Evolutionary conservation across 2,113 vertebrate genomes (phyloP), one percentile per base, ranked within the genome.

Genomic region (Sceloporus tristichus): DNA sequence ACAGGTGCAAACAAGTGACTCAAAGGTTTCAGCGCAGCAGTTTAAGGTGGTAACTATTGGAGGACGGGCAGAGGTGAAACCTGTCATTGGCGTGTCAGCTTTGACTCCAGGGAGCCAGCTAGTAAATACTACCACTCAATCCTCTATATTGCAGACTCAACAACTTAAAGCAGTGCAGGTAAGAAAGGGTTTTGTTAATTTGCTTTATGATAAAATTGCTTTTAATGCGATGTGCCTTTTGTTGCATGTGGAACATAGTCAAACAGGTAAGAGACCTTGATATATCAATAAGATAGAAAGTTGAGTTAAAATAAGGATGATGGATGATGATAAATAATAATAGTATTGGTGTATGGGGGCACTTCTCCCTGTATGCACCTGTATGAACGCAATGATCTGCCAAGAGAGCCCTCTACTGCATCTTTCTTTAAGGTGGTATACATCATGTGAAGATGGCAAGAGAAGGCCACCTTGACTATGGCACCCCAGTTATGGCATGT

Each of bases 101-200:
- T 89, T 98, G 93, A 96, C 95, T 0, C 92, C 97, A 23, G 96
- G 97, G 88, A 98, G 95, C 92, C 98, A 98, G 92, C 91, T 99
- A 95, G 95, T 98, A 89, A 97, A 95, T 88, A 85, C 97, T 59
- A 84, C 96, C 0, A 90, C 96, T 87, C 97, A 97, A 90, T 95
- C 97, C 87, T 96, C 98, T 80, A 96, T 97, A 62, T 94, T 99
- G 93, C 98, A 98, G 95, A 96, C 97, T 88, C 98, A 99, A 96
- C 98, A 98, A 93, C 97, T 99, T 92, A 99, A 99, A 97, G 97
- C 98, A 76, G 96, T 99, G 27, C 99, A 99, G 98, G 99, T 99
- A 98, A 97, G 95, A 90, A 90, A 73, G 85, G 11, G 82, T 42
- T 89, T 34, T 78, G 23, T 56, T 90, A 80, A 71, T 93, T 88